Percentiles rank a stretch among this genome's conserved stretches.
Evolutionary conservation across 2,113 vertebrate species (phyloP).

Genomic region (Heloderma charlesbogerti): DNA sequence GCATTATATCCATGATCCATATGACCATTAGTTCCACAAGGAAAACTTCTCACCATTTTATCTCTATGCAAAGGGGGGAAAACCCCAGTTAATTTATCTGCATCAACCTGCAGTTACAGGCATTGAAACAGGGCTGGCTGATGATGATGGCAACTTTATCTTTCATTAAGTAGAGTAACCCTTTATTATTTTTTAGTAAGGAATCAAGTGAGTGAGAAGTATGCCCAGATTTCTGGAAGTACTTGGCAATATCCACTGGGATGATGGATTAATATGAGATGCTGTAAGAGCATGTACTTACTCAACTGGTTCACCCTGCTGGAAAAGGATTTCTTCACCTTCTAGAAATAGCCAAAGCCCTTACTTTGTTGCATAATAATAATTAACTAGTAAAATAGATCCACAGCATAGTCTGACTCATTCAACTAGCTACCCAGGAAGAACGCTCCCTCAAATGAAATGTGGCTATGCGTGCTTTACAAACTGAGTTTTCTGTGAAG

Average conservation of each 20-base stretch:
- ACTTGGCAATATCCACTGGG: slow-evolving; percentile 18
- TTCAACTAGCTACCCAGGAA: slow-evolving; percentile 27
- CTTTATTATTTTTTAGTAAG: not conserved
- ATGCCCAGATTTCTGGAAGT: slow-evolving; percentile 46
- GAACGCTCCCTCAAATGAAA: slow-evolving; percentile 33
- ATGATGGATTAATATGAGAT: slow-evolving; percentile 11
- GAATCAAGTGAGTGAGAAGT: not conserved
- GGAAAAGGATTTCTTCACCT: slow-evolving; percentile 62
- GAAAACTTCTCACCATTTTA: not conserved
- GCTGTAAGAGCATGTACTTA: slow-evolving; percentile 29
- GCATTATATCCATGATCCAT: not conserved
- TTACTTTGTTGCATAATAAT: slow-evolving; percentile 71
- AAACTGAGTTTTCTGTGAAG: not conserved
- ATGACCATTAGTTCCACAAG: not conserved
- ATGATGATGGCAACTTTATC: not conserved
- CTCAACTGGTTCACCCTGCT: slow-evolving; percentile 64
- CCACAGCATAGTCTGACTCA: slow-evolving; percentile 48
- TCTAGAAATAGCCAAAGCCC: slow-evolving; percentile 63
- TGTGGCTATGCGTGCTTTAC: not conserved
- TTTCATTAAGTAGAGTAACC: not conserved
- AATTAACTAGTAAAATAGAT: slow-evolving; percentile 4
- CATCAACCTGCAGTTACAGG: not conserved
- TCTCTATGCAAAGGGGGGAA: too few relatives aligned
- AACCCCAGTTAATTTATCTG: not conserved
- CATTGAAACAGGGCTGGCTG: not conserved